Evolutionary conservation across 2,888 invertebrate species (phyloP).

Genomic region (Cryptocephalus primarius): DNA sequence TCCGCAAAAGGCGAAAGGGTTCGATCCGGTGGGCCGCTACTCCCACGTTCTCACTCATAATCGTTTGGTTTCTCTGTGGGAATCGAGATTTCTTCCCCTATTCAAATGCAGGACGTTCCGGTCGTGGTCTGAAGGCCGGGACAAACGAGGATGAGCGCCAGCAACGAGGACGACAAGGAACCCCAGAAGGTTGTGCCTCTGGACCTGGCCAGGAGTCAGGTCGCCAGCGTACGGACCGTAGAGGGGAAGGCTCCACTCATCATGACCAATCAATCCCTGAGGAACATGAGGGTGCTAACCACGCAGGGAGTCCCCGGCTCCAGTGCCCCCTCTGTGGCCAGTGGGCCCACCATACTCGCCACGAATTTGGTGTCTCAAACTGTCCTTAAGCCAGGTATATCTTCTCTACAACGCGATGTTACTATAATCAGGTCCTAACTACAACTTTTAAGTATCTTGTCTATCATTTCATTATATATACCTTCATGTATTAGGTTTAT

Average conservation of each 20-base stretch:
- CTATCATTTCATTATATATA: too few relatives aligned
- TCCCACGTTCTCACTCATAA: too few relatives aligned
- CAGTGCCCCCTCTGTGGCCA: slow-evolving; percentile 25
- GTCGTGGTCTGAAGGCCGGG: neutral
- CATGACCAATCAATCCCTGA: slow-evolving; percentile 32
- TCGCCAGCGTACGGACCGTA: slow-evolving; percentile 40
- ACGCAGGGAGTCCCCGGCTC: slow-evolving; percentile 27
- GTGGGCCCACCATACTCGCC: slow-evolving; percentile 33
- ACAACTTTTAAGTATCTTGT: too few relatives aligned
- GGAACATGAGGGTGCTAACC: slow-evolving; percentile 33
- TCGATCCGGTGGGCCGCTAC: too few relatives aligned
- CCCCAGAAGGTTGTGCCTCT: slow-evolving; percentile 45
- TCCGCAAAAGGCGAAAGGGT: too few relatives aligned
- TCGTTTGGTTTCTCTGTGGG: too few relatives aligned
- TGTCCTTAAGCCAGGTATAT: slow-evolving; percentile 42
- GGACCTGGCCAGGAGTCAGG: slow-evolving; percentile 42
- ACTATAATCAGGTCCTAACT: neutral
- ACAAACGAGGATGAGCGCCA: slow-evolving; percentile 29
- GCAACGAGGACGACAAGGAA: slow-evolving; percentile 44
- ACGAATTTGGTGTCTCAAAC: slow-evolving; percentile 39
- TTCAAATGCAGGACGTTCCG: neutral
- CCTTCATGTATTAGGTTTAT: too few relatives aligned
- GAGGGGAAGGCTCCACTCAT: slow-evolving; percentile 32
- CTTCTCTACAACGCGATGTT: neutral
- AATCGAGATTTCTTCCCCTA: neutral